Base-by-base conservation (phyloP, 1,140 invertebrate genomes). In the Eufriesea mexicana region DNA sequence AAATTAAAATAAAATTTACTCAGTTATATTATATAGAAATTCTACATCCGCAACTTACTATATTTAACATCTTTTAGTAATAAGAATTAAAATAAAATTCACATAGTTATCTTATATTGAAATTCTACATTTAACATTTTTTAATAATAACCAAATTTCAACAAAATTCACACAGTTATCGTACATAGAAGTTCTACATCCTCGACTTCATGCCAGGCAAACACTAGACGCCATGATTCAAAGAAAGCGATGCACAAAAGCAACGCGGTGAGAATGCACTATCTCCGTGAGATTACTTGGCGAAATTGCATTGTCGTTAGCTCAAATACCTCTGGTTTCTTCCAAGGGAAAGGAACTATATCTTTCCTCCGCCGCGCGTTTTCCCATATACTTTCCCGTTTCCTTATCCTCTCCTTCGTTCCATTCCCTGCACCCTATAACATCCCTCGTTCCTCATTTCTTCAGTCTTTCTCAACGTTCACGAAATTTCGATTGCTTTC, bases 241-340 rank as follows among this genome's bases (percentile, higher is more conserved):
- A 74, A 55, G 28, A 9, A 16, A 23, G 16, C 25, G 9, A 66
- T 57, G 14, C 14, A 12, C 59, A 59, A 73, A 64, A 57, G 14
- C 20, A 25, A 35, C 18, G 54, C 9, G 9, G 23, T n/a, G 55
- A 71, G 49, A 79, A 87, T 78, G 59, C 54, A 42, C 64, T 54
- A n/a, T 55, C 35, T 20, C 51, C 16, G 47, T 20, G 20, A 74
- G 75, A 84, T 84, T 71, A 76, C 75, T 54, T n/a, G 25, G 57
- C 20, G 55, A 49, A 86, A 87, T 86, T 78, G 79, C 79, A 78
- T 77, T 85, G 78, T 85, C 85, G 74, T 83, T 86, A 86, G 62
- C 62, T 68, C n/a, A 55, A 76, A 75, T 85, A 77, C 71, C 72
- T 84, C 57, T n/a, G 42, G 54, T 71, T 81, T 70, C 51, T 75